phyloP scores from a whole-genome alignment of 2,113 vertebrate species.

The Centropus unirufus region DNA sequence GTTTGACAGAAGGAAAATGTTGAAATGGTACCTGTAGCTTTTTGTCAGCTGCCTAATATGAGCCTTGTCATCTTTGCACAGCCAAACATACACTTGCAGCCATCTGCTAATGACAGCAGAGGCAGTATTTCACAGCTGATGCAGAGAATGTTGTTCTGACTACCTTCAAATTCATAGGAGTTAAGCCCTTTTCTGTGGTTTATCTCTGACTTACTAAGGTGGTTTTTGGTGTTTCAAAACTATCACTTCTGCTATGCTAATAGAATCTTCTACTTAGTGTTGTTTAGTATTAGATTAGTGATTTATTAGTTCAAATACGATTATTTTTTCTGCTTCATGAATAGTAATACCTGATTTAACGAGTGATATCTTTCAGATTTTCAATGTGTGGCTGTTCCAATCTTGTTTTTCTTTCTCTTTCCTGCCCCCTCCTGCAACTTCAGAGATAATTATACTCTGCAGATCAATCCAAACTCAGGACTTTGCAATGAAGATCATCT shows the following conservation, averaged over 20 bases:
- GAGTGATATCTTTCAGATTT: neutral
- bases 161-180: neutral
- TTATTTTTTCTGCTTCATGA: neutral
- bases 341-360: neutral
- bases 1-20: neutral
- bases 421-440: slow-evolving; percentile 40
- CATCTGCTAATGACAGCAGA: neutral
- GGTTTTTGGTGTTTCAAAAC: neutral
- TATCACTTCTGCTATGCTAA: neutral
- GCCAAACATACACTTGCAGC: neutral
- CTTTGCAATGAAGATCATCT: slow-evolving; percentile 98
- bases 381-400: neutral
- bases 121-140: neutral
- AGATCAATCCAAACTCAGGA: slow-evolving; percentile 98
- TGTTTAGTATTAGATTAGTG: neutral
- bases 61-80: neutral
- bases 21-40: neutral
- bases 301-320: neutral
- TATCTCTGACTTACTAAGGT: neutral
- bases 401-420: slow-evolving; percentile 41
- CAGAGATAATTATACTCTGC: slow-evolving; percentile 98
- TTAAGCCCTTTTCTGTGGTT: neutral
- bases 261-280: neutral
- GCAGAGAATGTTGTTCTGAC: neutral
- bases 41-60: neutral